Conservation (phyloP, 2,888 invertebrate species). For the Drosophila heteroneura region DNA sequence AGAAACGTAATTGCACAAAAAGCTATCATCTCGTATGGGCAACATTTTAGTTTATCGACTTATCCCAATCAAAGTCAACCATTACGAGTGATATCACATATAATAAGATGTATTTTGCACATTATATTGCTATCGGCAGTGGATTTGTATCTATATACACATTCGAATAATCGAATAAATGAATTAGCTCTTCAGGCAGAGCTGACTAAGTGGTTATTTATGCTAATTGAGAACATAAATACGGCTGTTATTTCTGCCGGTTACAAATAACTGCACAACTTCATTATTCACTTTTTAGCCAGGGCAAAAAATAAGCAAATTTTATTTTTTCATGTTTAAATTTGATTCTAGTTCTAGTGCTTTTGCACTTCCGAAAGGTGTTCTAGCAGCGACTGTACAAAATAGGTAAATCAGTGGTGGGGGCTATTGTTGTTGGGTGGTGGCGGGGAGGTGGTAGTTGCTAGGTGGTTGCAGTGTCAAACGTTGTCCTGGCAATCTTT, state of each 20-base stretch:
- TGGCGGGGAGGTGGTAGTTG: no score
- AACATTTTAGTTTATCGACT: not conserved
- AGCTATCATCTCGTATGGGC: not conserved
- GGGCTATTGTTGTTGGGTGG: no score
- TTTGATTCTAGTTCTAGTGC: not conserved
- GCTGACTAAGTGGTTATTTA: not conserved
- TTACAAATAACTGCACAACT: not conserved
- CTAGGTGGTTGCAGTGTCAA: conserved; percentile 17
- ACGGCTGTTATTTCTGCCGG: not conserved
- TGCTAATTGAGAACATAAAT: not conserved
- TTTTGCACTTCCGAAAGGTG: conserved; percentile 34
- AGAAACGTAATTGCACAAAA: not conserved
- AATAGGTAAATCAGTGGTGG: not conserved
- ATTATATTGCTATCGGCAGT: not conserved
- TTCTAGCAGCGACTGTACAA: conserved; percentile 19
- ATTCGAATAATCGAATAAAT: not conserved
- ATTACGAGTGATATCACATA: not conserved
- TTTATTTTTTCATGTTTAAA: not conserved
- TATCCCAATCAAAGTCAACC: not conserved
- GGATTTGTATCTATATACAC: not conserved
- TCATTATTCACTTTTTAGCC: not conserved
- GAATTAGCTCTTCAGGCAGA: not conserved
- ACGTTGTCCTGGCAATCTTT: conserved; percentile 50
- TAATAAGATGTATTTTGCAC: not conserved
- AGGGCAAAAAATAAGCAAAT: not conserved